Evolutionary conservation across 1,140 invertebrate genomes (phyloP).

Genomic region (Drosophila sp.): DNA sequence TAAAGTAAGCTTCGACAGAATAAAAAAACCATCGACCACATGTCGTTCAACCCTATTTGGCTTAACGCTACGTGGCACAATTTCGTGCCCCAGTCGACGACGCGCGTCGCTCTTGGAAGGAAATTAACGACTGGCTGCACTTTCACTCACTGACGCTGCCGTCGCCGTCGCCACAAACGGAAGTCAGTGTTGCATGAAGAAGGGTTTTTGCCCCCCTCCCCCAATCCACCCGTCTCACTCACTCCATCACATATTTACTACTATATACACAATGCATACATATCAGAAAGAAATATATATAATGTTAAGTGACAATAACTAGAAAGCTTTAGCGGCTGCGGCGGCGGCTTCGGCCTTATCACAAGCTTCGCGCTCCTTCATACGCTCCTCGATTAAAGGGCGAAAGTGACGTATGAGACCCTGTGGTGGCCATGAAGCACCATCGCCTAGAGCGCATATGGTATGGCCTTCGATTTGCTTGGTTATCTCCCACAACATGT

Average conservation of each 20-base stretch:
- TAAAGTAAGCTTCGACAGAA: constrained; percentile 28
- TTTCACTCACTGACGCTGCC: constrained; percentile 52
- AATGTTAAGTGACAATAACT: constrained; percentile 25
- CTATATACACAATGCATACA: constrained; percentile 6
- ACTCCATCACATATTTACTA: constrained; percentile 23
- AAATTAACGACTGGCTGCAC: constrained; percentile 70
- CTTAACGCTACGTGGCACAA: constrained; percentile 67
- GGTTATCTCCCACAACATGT: constrained; percentile 71
- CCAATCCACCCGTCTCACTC: background rate
- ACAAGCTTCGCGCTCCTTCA: constrained; percentile 34
- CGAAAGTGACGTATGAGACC: constrained; percentile 74
- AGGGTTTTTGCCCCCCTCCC: constrained; percentile 30
- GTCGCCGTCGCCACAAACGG: constrained; percentile 32
- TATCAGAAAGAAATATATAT: constrained; percentile 9
- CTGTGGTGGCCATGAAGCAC: constrained; percentile 71
- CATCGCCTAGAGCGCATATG: constrained; percentile 70
- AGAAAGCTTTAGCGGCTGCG: constrained; percentile 3
- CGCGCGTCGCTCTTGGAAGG: constrained; percentile 32
- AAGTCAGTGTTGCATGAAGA: constrained; percentile 64
- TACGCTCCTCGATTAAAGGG: constrained; percentile 63
- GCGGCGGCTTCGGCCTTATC: constrained; percentile 18
- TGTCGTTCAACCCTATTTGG: constrained; percentile 58
- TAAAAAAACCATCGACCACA: constrained; percentile 23
- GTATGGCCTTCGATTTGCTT: constrained; percentile 76
- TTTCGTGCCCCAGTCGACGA: constrained; percentile 51